phyloP scores from a whole-genome alignment of 2,797 vertebrate species.

The Sorex maritimensis region DNA sequence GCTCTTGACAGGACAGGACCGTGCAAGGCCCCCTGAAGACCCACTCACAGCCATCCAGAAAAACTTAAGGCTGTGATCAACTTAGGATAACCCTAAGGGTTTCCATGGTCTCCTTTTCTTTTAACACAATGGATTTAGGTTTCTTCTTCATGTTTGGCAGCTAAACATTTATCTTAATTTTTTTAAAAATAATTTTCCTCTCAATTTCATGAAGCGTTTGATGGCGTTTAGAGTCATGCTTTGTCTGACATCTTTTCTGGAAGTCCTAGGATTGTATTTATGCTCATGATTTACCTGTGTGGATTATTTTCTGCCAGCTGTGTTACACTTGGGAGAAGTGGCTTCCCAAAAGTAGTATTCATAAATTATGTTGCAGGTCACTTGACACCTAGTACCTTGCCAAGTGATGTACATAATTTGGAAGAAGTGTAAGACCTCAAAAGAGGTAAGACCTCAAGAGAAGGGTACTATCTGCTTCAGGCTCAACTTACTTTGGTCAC shows the following conservation, averaged over 20 bases:
- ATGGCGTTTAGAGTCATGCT: background rate
- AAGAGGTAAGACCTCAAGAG: too few relatives aligned
- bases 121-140: background rate
- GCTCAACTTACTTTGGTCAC: too few relatives aligned
- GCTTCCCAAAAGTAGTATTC: too few relatives aligned
- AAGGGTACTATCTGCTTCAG: too few relatives aligned
- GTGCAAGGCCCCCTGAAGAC: background rate
- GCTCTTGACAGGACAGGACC: background rate
- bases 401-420: too few relatives aligned
- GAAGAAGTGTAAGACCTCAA: too few relatives aligned
- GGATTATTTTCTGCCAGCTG: too few relatives aligned
- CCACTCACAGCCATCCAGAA: background rate
- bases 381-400: too few relatives aligned
- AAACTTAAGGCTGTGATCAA: background rate
- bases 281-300: background rate
- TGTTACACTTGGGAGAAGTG: too few relatives aligned
- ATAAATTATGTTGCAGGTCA: too few relatives aligned
- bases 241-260: slow-evolving; percentile 15
- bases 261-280: background rate
- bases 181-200: background rate
- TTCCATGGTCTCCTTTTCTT: background rate
- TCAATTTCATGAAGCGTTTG: background rate
- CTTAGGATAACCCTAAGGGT: background rate
- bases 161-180: too few relatives aligned
- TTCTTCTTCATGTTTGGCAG: background rate